A percentile compares a stretch with the other conserved stretches of the same genome.
Conservation (phyloP, 2,888 invertebrate species). For the Atethmia centrago region DNA sequence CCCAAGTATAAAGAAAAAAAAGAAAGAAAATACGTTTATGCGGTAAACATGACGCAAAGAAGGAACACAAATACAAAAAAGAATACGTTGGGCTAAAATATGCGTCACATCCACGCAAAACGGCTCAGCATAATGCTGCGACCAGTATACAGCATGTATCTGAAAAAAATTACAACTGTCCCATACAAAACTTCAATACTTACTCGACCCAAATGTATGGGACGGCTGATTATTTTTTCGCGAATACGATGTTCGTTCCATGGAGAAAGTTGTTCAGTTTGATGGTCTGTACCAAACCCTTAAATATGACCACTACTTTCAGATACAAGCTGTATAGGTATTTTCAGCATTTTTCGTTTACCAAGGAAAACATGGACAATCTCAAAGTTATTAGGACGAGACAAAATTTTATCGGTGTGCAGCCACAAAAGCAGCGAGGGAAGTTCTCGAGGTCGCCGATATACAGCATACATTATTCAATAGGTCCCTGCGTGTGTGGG, state of each 20-base stretch:
- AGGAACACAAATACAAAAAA: too few relatives aligned
- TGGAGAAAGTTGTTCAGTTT: neutral
- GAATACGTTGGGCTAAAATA: too few relatives aligned
- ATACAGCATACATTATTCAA: slow-evolving; percentile 70
- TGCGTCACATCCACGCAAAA: too few relatives aligned
- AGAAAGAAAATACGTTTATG: too few relatives aligned
- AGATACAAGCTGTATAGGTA: neutral
- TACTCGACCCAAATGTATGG: neutral
- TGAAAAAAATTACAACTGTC: neutral
- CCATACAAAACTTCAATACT: neutral
- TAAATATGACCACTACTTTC: neutral
- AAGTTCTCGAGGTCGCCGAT: slow-evolving; percentile 46
- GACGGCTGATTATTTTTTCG: neutral
- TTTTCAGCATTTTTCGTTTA: neutral
- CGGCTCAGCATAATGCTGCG: too few relatives aligned
- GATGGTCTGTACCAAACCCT: neutral
- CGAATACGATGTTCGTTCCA: neutral
- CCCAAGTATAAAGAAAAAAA: too few relatives aligned
- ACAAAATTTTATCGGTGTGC: slow-evolving; percentile 44
- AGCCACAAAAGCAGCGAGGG: slow-evolving; percentile 34
- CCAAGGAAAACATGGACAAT: slow-evolving; percentile 12
- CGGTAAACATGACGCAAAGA: too few relatives aligned
- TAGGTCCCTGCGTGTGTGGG: slow-evolving; percentile 47
- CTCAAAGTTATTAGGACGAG: slow-evolving; percentile 26
- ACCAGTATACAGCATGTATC: too few relatives aligned